Base-by-base conservation (phyloP, 64 coral and sea anemone genomes). In the Hydrozoanthus tunicans region DNA sequence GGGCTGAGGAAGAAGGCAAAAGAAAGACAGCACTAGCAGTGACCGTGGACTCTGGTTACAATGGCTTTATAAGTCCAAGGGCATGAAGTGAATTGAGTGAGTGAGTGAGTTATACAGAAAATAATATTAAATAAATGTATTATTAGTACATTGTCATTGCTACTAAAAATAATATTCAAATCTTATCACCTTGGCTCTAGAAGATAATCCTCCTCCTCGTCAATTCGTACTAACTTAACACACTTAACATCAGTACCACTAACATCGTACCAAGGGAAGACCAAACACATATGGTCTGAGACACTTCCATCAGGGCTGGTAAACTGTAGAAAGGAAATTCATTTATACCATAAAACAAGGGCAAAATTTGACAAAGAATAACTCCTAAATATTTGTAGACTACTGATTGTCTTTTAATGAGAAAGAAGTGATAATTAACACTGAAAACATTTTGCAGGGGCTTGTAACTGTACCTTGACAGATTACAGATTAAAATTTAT, bases 241-340 rank as follows among this genome's bases (percentile, higher is more conserved):
- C 83, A 74, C 56, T 73, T 52, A 14, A 86, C 27, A 12, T 72
- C 56, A 2, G n/a, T 59, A 20, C 68, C 60, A 11, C 25, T 58
- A 11, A 55, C 23, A 74, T 86, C 68, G 74, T 74, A 86, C 83
- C 83, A 86, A 43, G 83, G 83, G 32, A 86, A 86, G 1, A 69
- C 83, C 24, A 86, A 57, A 60, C 83, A 86, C 1, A 12, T 74
- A 56, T 43, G 67, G 4, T 73, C 83, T 17, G 0, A 56, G 9
- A 56, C 83, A 59, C 54, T 68, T 2, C 83, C 83, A 6, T 73
- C 65, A 6, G 83, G 83, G 24, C 13, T 74, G 83, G 65, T 58
- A 59, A 86, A 86, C 83, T 86, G 83, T 4, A 15, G 24, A 4
- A 53, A 58, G 32, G 32, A 43, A 43, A 43, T 43, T 43, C 32